Conservation (phyloP, 1,140 invertebrate species). For the Drosophila elegans region DNA sequence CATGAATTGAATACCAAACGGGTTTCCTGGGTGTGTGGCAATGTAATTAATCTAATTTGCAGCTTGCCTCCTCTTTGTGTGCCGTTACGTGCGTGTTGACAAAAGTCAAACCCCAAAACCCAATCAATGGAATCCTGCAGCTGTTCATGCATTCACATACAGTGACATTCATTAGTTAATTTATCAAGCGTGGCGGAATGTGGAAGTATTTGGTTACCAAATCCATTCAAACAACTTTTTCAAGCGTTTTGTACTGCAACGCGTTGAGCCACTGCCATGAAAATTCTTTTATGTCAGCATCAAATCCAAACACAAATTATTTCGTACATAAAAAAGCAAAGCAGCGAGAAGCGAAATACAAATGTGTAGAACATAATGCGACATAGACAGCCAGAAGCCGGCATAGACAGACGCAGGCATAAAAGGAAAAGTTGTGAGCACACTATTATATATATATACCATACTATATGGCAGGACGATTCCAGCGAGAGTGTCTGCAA, state of each 20-base stretch:
- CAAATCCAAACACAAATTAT: constrained; percentile 57
- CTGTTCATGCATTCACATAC: constrained; percentile 27
- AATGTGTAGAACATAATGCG: constrained; percentile 42
- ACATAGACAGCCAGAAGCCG: constrained; percentile 15
- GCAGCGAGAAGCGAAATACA: constrained; percentile 37
- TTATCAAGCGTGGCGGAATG: constrained; percentile 36
- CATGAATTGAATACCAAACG: constrained; percentile 41
- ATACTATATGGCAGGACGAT: constrained; percentile 26
- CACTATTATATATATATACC: constrained; percentile 1
- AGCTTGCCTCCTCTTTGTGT: constrained; percentile 16
- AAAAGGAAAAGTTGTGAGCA: constrained; percentile 47
- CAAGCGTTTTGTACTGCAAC: constrained; percentile 5
- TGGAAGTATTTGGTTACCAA: constrained; percentile 4
- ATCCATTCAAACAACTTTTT: constrained; percentile 13
- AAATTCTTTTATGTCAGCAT: constrained; percentile 41
- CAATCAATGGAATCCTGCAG: constrained; percentile 15
- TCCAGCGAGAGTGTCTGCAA: constrained; percentile 52
- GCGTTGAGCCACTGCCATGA: constrained; percentile 27
- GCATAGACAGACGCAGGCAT: constrained; percentile 34
- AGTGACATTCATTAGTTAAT: constrained; percentile 56
- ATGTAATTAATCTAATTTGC: constrained; percentile 63
- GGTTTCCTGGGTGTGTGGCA: constrained; percentile 31
- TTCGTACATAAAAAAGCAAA: constrained; percentile 43
- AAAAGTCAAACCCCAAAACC: background rate
- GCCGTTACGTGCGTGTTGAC: constrained; percentile 40